Base-by-base conservation (phyloP, 2,888 invertebrate species). In the Lissonota sp. region DNA sequence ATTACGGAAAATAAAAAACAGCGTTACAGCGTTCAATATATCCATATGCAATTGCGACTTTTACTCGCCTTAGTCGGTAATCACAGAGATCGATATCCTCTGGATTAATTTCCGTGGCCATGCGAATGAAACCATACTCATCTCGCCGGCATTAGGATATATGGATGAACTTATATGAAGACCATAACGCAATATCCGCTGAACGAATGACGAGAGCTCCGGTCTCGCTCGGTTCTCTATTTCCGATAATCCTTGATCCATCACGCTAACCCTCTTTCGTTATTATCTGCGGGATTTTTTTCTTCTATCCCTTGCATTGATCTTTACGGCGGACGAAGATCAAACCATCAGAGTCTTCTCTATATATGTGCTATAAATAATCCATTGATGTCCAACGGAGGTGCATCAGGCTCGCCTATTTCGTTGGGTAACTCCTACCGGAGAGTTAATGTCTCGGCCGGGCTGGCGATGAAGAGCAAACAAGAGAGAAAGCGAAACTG, bases 171-270 rank as follows among this genome's bases (percentile, higher is more conserved):
- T 6, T n/a, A 55, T 51, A 44, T 40, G 8, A 44, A 6, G 8
- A 26, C 0, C 46, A 44, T 46, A 53, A 67, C 44, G 7, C 60
- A 67, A 37, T 67, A 67, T 67, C 67, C 58, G 12, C 16, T 53
- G 69, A 67, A 10, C 42, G 37, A 40, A 67, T 57, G 62, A 71
- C 49, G 55, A 71, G 72, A 51, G 62, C 42, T 44, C 53, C 58
- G 51, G 63, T 69, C 62, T 58, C 12, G 57, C 12, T 44, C 60
- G 64, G 57, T 69, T 40, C 63, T 73, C 58, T 55, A 73, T 77
- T 80, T 73, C 69, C 80, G 69, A 77, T 73, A 80, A 77, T 64
- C 77, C 72, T 44, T 69, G 16, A 73, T 69, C 57, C 46, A 67
- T 51, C 72, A 39, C 49, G 40, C 55, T 51, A 16, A 39, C 57